A percentile compares a stretch with the other conserved stretches of the same genome.
phyloP scores from a whole-genome alignment of 2,113 vertebrate genomes.

The Bungarus multicinctus region DNA sequence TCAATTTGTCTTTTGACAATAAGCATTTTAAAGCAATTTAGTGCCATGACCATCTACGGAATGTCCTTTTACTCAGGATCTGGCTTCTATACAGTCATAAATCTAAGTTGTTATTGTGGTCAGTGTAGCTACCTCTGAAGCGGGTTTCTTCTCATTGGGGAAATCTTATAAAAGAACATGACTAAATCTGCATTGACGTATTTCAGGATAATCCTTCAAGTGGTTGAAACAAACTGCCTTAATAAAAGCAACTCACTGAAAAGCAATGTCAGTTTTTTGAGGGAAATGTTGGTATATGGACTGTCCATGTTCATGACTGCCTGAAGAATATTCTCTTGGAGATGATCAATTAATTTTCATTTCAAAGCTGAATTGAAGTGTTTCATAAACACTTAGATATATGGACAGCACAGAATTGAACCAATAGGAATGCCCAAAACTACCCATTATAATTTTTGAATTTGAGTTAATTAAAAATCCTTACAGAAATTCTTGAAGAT shows the following conservation, averaged over 20 bases:
- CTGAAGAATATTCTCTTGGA: background rate
- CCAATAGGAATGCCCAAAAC: background rate
- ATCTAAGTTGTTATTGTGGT: background rate
- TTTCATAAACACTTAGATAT: background rate
- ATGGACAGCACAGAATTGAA: background rate
- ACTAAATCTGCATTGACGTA: background rate
- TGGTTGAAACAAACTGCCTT: background rate
- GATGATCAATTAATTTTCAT: background rate
- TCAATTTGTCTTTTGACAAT: background rate
- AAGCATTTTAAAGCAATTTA: background rate
- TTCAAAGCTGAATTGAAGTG: background rate
- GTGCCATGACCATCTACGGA: too few relatives aligned
- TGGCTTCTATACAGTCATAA: background rate
- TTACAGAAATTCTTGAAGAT: background rate
- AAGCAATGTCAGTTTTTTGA: background rate
- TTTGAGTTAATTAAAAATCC: background rate
- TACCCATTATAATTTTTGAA: background rate
- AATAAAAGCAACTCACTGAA: background rate
- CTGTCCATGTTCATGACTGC: background rate
- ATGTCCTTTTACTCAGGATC: background rate
- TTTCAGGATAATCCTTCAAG: background rate
- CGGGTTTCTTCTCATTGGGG: background rate
- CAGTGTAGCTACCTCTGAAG: background rate
- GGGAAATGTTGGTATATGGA: background rate
- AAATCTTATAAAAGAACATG: background rate